Evolutionary conservation across 2,888 invertebrate species (phyloP).

Genomic region (Cancer borealis): DNA sequence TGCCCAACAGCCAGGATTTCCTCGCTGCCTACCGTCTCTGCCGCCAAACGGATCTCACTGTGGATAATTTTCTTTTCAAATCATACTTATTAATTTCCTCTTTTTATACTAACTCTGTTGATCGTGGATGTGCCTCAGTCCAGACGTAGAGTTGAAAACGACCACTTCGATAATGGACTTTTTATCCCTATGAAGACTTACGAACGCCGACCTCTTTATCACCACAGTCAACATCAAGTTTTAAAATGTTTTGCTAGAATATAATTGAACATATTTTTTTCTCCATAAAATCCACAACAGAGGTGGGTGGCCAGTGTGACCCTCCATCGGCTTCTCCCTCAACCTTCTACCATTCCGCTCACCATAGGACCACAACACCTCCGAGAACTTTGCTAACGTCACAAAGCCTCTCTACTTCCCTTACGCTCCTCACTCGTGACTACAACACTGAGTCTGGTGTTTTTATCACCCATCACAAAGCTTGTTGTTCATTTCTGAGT

Average conservation of each 20-base stretch:
- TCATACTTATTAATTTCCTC: not conserved
- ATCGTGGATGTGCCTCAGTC: not conserved
- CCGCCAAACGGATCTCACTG: not conserved
- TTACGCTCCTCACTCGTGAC: not conserved
- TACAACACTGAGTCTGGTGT: not conserved
- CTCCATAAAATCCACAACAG: not conserved
- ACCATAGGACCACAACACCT: not conserved
- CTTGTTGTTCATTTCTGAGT: not conserved
- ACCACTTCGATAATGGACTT: not conserved
- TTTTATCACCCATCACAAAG: not conserved
- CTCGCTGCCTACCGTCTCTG: not conserved
- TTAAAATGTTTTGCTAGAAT: not conserved
- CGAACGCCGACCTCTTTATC: not conserved
- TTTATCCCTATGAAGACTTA: not conserved
- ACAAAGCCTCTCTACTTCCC: not conserved
- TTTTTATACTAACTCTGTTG: not conserved
- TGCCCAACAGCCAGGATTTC: not conserved
- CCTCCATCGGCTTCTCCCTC: not conserved
- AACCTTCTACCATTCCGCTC: not conserved
- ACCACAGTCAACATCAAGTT: not conserved
- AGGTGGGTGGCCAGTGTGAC: not conserved
- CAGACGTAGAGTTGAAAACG: slow-evolving; percentile 29
- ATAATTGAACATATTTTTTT: not conserved
- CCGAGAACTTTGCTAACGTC: not conserved
- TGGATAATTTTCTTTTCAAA: not conserved